These are phyloP conservation scores for Amblyopsis rosae DNA, from an alignment of 2,113 vertebrate species.

Conservation along the genomic window DNA sequence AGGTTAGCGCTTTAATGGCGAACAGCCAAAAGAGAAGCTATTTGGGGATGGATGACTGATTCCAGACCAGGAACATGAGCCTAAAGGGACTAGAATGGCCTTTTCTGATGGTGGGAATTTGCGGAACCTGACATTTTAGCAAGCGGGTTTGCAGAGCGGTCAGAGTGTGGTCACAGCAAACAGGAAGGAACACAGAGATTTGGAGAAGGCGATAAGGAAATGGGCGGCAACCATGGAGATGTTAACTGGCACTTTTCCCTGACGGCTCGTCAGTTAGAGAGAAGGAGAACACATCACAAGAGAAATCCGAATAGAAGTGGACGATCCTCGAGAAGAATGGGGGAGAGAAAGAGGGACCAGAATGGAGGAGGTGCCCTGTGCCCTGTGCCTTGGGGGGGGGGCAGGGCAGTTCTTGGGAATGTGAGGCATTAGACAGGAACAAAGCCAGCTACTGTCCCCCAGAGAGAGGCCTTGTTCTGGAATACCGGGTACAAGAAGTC, in stretches of 20 bases:
- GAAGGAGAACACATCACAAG: not conserved
- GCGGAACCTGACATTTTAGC: constrained; percentile 1
- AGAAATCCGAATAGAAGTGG: constrained; percentile 3
- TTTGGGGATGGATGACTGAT: constrained; percentile 33
- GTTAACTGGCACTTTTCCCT: too few relatives aligned
- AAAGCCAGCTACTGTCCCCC: constrained; percentile 78
- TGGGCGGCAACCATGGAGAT: too few relatives aligned
- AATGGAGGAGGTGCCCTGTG: constrained; percentile 34
- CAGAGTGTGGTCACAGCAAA: too few relatives aligned
- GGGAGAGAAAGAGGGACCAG: not conserved
- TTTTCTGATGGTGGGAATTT: constrained; percentile 15
- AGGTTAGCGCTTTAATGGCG: constrained; percentile 47
- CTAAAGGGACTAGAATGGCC: constrained; percentile 14
- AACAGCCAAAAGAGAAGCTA: constrained; percentile 32
- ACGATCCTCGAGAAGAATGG: not conserved
- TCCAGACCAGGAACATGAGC: constrained; percentile 10
- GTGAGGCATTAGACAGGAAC: constrained; percentile 72
- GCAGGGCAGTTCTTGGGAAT: constrained; percentile 72
- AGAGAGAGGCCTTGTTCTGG: constrained; percentile 72
- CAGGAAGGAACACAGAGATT: too few relatives aligned
- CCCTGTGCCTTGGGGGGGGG: constrained; percentile 65
- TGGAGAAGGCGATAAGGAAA: too few relatives aligned
- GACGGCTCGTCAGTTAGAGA: not conserved
- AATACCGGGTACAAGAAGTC: constrained; percentile 61
- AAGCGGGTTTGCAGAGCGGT: too few relatives aligned